phyloP scores from a whole-genome alignment of 1,140 invertebrate genomes.

The Drosophila erecta region DNA sequence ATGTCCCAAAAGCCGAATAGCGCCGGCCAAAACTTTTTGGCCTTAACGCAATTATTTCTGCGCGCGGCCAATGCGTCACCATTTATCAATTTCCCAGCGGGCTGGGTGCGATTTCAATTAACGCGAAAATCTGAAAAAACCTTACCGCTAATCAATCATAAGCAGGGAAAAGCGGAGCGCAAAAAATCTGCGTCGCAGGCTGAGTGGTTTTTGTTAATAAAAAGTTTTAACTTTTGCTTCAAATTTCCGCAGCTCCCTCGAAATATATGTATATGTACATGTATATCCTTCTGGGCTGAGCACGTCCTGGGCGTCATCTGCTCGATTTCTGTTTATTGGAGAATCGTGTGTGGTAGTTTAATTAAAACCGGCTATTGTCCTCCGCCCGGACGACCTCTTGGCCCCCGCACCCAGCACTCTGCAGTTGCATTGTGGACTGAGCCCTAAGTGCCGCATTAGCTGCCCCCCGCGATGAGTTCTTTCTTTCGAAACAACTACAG shows the following conservation, averaged over 20 bases:
- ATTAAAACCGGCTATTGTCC: constrained; percentile 66
- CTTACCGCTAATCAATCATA: constrained; percentile 64
- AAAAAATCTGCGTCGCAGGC: constrained; percentile 8
- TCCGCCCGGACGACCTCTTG: constrained; percentile 28
- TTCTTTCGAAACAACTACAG: constrained; percentile 44
- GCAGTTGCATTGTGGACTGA: constrained; percentile 35
- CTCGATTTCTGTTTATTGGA: constrained; percentile 46
- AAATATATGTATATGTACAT: background rate
- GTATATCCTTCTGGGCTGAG: background rate
- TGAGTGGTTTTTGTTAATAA: constrained; percentile 25
- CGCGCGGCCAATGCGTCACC: constrained; percentile 30
- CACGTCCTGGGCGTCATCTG: constrained; percentile 42
- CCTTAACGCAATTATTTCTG: constrained; percentile 57
- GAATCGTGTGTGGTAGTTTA: constrained; percentile 55
- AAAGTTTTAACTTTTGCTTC: constrained; percentile 51
- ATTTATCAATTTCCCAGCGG: constrained; percentile 53
- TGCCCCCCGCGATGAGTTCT: constrained; percentile 24
- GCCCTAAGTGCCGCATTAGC: constrained; percentile 50
- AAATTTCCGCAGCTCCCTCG: constrained; percentile 23
- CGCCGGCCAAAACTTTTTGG: constrained; percentile 37
- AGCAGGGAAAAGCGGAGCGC: constrained; percentile 7
- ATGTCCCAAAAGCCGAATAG: constrained; percentile 30
- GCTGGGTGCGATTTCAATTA: constrained; percentile 64
- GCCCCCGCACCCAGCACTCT: constrained; percentile 6
- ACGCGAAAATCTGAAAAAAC: constrained; percentile 36